These are phyloP conservation scores for Scomber colias DNA, from an alignment of 2,113 vertebrate species.

Conservation along the genomic window DNA sequence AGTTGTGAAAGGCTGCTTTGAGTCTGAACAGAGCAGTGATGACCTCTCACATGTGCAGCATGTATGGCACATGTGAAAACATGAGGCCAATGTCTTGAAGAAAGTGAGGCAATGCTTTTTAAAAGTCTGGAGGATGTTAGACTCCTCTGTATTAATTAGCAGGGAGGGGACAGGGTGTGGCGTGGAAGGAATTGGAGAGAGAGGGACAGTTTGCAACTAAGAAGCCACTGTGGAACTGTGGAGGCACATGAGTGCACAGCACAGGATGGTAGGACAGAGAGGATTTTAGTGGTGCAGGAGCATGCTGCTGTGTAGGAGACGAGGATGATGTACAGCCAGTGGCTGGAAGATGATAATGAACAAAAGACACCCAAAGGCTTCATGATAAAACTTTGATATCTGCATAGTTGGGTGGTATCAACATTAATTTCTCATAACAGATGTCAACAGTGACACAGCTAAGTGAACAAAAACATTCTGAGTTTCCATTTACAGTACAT, in stretches of 20 bases:
- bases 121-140: slow-evolving; percentile 9
- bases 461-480: slow-evolving; percentile 28
- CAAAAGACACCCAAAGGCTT: slow-evolving; percentile 63
- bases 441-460: slow-evolving; percentile 37
- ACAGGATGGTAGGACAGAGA: slow-evolving; percentile 34
- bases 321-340: slow-evolving; percentile 57
- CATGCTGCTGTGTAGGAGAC: slow-evolving; percentile 76
- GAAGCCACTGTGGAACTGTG: slow-evolving; percentile 44
- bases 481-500: slow-evolving; percentile 45
- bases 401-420: slow-evolving; percentile 25
- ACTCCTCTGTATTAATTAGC: slow-evolving; percentile 13
- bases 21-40: slow-evolving; percentile 37
- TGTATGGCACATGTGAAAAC: slow-evolving; percentile 14
- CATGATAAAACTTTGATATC: slow-evolving; percentile 27
- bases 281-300: slow-evolving; percentile 49
- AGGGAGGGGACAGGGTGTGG: slow-evolving; percentile 20
- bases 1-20: slow-evolving; percentile 60
- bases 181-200: slow-evolving; percentile 12
- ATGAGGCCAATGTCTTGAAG: slow-evolving; percentile 33
- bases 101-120: slow-evolving; percentile 23
- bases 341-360: slow-evolving; percentile 58
- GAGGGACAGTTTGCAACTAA: slow-evolving; percentile 45
- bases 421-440: slow-evolving; percentile 10
- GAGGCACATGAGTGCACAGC: slow-evolving; percentile 32
- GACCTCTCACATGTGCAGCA: neutral